phyloP scores from a whole-genome alignment of 2,113 vertebrate species.

The Sinosuthora webbiana region DNA sequence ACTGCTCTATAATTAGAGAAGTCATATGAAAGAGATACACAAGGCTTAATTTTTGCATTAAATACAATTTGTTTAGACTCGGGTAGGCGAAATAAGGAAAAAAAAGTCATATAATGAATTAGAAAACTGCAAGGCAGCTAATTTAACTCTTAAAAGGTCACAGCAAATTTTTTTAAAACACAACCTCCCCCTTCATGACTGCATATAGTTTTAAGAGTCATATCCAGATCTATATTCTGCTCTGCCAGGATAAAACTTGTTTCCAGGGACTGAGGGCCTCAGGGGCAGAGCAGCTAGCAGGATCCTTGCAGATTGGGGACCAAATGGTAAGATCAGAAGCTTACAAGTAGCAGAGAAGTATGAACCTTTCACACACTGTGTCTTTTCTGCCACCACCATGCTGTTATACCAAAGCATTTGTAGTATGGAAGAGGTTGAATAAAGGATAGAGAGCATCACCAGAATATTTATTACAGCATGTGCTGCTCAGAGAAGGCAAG shows the following conservation, averaged over 20 bases:
- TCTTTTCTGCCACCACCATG: neutral
- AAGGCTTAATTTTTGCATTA: slow-evolving; percentile 64
- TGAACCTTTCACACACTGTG: neutral
- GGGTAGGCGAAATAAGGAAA: slow-evolving; percentile 20
- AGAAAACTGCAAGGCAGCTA: neutral
- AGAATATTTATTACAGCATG: neutral
- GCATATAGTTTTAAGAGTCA: neutral
- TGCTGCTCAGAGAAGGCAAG: neutral
- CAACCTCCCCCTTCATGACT: neutral
- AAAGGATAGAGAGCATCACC: neutral
- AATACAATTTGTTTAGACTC: slow-evolving; percentile 59
- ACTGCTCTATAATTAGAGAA: slow-evolving; percentile 74
- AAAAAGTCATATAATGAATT: neutral
- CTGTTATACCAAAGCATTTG: neutral
- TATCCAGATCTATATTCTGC: neutral
- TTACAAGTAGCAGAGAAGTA: neutral
- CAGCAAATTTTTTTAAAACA: neutral
- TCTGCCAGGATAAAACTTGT: neutral
- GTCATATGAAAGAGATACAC: slow-evolving; percentile 70
- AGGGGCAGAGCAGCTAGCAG: neutral
- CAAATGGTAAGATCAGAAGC: neutral
- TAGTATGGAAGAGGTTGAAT: neutral
- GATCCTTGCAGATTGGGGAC: neutral
- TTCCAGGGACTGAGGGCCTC: neutral
- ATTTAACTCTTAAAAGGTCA: neutral